These are phyloP conservation scores for Zele albiditarsus DNA, from an alignment of 2,888 invertebrate genomes.

Conservation along the genomic window DNA sequence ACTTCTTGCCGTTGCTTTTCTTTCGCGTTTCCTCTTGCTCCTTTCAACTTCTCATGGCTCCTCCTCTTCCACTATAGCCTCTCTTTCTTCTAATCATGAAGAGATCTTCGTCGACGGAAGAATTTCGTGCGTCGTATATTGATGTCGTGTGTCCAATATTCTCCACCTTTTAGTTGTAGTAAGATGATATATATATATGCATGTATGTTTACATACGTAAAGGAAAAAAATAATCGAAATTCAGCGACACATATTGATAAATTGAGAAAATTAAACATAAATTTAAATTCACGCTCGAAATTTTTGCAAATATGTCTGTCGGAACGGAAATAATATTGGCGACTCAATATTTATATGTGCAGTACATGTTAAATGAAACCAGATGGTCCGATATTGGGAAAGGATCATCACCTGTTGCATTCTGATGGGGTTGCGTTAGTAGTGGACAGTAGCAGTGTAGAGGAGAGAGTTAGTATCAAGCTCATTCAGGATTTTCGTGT, in stretches of 20 bases:
- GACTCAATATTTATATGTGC: neutral
- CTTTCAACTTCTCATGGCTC: conserved; percentile 17
- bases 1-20: conserved; percentile 37
- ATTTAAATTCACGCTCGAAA: too few species aligned
- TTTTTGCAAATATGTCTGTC: too few species aligned
- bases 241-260: too few species aligned
- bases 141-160: conserved; percentile 61
- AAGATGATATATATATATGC: too few species aligned
- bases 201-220: too few species aligned
- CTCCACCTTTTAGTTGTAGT: conserved; percentile 4
- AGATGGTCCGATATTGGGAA: conserved; percentile 70
- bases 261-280: too few species aligned
- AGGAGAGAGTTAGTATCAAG: conserved; percentile 66
- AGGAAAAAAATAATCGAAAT: too few species aligned
- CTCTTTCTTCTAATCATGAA: conserved; percentile 24
- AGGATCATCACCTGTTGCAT: conserved; percentile 72
- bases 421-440: conserved; percentile 66
- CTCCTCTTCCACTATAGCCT: conserved; percentile 37
- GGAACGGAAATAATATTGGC: too few species aligned
- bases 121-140: conserved; percentile 71
- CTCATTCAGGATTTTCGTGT: conserved; percentile 70
- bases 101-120: conserved; percentile 44
- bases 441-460: neutral
- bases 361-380: conserved; percentile 11
- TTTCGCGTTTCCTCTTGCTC: conserved; percentile 10